Base-by-base conservation (phyloP, 2,888 invertebrate species). In the Lypha dubia region DNA sequence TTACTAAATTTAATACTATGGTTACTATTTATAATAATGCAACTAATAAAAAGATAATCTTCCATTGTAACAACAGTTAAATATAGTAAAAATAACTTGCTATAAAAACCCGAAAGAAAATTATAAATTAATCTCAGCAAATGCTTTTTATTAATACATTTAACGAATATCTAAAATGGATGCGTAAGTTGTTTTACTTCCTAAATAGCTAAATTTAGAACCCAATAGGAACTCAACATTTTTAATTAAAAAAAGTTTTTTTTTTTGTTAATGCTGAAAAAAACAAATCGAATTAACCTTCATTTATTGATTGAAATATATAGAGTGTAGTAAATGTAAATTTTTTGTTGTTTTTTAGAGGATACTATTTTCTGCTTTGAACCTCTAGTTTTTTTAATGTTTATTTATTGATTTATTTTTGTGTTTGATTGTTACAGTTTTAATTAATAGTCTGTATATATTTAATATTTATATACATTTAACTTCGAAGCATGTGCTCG, bases 101-200 rank as follows among this genome's bases (percentile, higher is more conserved):
- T n/a, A 62, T 38, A 44, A 38, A 79, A 46, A 68, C 63, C 20
- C 5, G 9, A 60, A 68, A 63, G 51, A 75, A 63, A 38, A 65
- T 13, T 58, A 49, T 15, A 68, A 56, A 41, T 56, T 46, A 56
- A 68, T 41, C 44, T 41, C 71, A 38, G 83, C 85, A 75, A 83
- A 85, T 83, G 83, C 73, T 79, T 44, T 73, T 79, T n/a, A n/a
- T n/a, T 46, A 70, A 82, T 75, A 73, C 71, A 79, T 84, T 80
- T 79, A 85, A 84, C 83, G 83, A 83, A 73, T 86, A 83, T 86
- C 83, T 85, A 84, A 86, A 86, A 87, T 87, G 86, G 85, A 87
- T 85, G 85, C 75, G 87, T 87, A 87, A 86, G 86, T 86, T 65
- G 46, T 70, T 77, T 24, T 44, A 35, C 35, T 83, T 79, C 62